Evolutionary conservation across 2,888 invertebrate species (phyloP).

Genomic region (Parnassius glacialis): DNA sequence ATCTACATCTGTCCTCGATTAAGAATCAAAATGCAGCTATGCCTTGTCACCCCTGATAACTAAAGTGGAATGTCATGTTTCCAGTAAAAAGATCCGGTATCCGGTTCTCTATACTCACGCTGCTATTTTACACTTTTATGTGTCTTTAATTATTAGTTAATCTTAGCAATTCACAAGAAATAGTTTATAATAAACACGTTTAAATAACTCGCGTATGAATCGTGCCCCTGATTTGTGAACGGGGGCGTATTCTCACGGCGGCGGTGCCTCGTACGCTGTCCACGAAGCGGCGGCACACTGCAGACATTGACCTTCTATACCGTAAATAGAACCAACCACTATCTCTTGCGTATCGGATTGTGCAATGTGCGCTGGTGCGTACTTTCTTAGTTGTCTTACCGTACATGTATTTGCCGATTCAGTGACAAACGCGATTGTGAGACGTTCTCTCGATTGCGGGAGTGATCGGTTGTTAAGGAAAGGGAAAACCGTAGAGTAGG

Average conservation of each 20-base stretch:
- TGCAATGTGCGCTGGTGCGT: conserved; percentile 34
- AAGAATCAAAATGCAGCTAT: no score
- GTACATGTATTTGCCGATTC: conserved; percentile 6
- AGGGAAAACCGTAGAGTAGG: conserved; percentile 17
- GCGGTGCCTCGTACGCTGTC: conserved; percentile 16
- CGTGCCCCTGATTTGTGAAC: conserved; percentile 26
- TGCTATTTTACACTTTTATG: no score
- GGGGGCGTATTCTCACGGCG: conserved; percentile 30
- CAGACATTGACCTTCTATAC: conserved; percentile 70
- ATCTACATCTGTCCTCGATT: no score
- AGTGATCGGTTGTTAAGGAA: conserved; percentile 5
- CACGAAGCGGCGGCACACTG: conserved; percentile 41
- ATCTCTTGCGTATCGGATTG: conserved; percentile 40
- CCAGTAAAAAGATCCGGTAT: no score
- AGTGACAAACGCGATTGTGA: conserved; percentile 3
- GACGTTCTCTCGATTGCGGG: not conserved
- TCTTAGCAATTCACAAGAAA: not conserved
- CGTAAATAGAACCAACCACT: conserved; percentile 53
- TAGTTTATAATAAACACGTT: conserved; percentile 15
- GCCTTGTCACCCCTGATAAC: no score
- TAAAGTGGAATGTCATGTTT: no score
- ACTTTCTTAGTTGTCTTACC: conserved; percentile 19
- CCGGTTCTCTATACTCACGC: no score
- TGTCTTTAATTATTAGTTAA: no score
- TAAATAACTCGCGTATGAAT: conserved; percentile 21